phyloP scores from a whole-genome alignment of 1,140 invertebrate species.

The Drosophila pectinifera region DNA sequence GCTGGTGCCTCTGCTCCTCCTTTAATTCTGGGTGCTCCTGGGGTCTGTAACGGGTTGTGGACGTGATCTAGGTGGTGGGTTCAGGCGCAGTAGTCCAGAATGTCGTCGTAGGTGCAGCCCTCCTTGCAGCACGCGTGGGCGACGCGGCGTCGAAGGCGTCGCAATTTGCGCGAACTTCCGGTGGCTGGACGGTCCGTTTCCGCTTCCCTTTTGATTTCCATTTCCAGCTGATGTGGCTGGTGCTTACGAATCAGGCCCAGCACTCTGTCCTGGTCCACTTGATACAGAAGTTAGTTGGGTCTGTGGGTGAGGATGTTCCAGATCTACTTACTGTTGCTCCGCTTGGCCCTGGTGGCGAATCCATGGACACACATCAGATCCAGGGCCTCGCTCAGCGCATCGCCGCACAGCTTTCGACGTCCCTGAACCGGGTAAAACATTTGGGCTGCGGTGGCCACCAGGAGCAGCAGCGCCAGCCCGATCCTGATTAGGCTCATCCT shows the following conservation, averaged over 20 bases:
- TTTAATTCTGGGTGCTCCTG: constrained; percentile 10
- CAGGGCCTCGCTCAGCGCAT: constrained; percentile 61
- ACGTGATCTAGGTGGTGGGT: not conserved
- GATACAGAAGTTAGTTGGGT: constrained; percentile 4
- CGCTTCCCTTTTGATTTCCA: not conserved
- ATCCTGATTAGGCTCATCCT: constrained; percentile 43
- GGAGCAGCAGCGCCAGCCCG: constrained; percentile 56
- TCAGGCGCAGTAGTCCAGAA: constrained; percentile 58
- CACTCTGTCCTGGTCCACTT: constrained; percentile 32
- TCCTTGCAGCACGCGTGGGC: constrained; percentile 63
- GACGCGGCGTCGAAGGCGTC: constrained; percentile 58
- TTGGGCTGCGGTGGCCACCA: constrained; percentile 53
- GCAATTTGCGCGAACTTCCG: constrained; percentile 28
- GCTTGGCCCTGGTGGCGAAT: constrained; percentile 49
- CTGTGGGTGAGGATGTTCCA: not conserved
- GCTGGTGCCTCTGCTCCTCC: not conserved
- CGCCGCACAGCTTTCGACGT: constrained; percentile 63
- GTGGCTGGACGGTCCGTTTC: constrained; percentile 1
- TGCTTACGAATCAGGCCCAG: constrained; percentile 9
- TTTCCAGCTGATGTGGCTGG: constrained; percentile 1
- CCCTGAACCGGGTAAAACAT: constrained; percentile 60
- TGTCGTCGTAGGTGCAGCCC: constrained; percentile 74
- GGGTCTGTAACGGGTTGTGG: constrained; percentile 10
- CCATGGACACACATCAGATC: constrained; percentile 68
- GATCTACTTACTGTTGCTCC: constrained; percentile 56